A percentile compares a stretch with the other conserved stretches of the same genome.
Conservation (phyloP, 2,888 invertebrate genomes). For the Lepidocyrtoides sp. region DNA sequence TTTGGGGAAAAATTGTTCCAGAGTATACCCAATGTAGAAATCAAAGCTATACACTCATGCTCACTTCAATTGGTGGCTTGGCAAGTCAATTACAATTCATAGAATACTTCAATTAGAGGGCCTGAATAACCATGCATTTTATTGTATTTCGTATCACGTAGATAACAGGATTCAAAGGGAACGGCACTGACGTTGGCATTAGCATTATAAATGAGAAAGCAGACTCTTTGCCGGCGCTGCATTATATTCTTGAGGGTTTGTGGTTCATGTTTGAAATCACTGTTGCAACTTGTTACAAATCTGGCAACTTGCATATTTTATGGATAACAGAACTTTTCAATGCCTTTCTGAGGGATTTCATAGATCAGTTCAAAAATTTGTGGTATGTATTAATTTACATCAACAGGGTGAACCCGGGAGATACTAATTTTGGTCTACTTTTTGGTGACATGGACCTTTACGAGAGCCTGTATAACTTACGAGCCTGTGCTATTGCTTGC, state of each 20-base stretch:
- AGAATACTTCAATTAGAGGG: background rate
- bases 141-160: no score
- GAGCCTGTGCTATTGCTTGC: conserved; percentile 27
- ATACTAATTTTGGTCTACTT: conserved; percentile 32
- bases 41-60: background rate
- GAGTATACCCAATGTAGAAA: background rate
- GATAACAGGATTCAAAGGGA: background rate
- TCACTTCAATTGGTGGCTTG: background rate
- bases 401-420: conserved; percentile 5
- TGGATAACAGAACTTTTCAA: conserved; percentile 49
- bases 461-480: conserved; percentile 27
- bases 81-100: background rate
- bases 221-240: background rate
- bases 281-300: conserved; percentile 21
- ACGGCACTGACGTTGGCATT: background rate
- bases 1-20: background rate
- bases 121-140: background rate
- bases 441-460: conserved; percentile 45
- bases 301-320: background rate
- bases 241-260: conserved; percentile 43
- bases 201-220: conserved; percentile 24
- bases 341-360: conserved; percentile 34
- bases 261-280: conserved; percentile 59
- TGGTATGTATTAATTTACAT: background rate
- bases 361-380: conserved; percentile 18